Evolutionary conservation across 35 echinoderm and acorn worm species (phyloP).

Genomic region (Acanthaster planci): DNA sequence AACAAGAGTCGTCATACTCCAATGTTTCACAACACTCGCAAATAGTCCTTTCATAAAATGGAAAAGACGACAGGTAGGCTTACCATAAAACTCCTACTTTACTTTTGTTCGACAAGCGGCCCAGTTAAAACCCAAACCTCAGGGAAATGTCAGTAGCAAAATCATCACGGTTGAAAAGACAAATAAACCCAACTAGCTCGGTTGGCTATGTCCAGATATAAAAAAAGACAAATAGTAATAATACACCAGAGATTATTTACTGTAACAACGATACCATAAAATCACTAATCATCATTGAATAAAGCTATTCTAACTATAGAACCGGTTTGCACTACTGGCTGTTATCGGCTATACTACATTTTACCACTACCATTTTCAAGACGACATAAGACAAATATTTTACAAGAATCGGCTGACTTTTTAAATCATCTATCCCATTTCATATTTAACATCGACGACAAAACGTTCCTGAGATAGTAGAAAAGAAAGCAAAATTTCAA

Average conservation of each 20-base stretch:
- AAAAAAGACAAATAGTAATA: background rate
- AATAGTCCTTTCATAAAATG: too few species aligned
- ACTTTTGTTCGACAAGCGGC: too few species aligned
- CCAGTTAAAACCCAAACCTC: too few species aligned
- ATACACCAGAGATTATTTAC: background rate
- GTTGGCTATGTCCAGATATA: too few species aligned
- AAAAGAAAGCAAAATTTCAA: background rate
- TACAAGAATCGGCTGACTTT: background rate
- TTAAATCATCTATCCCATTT: conserved; percentile 11
- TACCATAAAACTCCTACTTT: too few species aligned
- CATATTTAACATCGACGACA: conserved; percentile 8
- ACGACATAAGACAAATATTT: conserved; percentile 3
- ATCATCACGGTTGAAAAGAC: too few species aligned
- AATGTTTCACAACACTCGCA: too few species aligned
- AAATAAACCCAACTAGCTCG: too few species aligned
- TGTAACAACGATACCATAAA: conserved; percentile 16
- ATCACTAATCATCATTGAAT: background rate
- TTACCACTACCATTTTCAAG: background rate
- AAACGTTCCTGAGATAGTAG: conserved; percentile 28
- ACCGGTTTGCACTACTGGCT: background rate
- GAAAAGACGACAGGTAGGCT: too few species aligned
- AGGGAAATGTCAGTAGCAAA: too few species aligned
- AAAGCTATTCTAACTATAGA: background rate
- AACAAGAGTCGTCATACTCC: too few species aligned
- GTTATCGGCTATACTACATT: background rate